A percentile compares a stretch with the other conserved stretches of the same genome.
These are phyloP conservation scores for Phorcus lineatus DNA, from an alignment of 2,888 invertebrate genomes.

Conservation along the genomic window DNA sequence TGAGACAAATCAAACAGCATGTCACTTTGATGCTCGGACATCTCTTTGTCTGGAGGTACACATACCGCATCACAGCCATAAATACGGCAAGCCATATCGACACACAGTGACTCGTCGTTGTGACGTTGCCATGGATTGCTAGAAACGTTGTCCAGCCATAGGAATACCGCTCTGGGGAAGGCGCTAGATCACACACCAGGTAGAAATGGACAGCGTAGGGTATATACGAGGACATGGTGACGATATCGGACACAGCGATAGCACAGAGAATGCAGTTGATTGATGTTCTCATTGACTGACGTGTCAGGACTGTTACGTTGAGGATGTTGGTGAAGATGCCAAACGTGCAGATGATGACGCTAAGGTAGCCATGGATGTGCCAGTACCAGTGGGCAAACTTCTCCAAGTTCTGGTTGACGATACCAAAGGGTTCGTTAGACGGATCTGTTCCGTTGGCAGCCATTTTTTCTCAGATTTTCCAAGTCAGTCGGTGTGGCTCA, in stretches of 20 bases:
- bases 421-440: constrained; percentile 2
- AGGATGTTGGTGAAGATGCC: constrained; percentile 92
- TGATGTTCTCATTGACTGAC: constrained; percentile 90
- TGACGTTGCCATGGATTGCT: constrained; percentile 89
- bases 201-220: constrained; percentile 86
- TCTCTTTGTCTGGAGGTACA: constrained; percentile 48
- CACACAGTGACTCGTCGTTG: constrained; percentile 90
- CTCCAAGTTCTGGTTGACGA: constrained; percentile 8
- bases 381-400: constrained; percentile 56
- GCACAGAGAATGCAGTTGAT: constrained; percentile 91
- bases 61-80: constrained; percentile 92
- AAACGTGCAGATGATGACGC: constrained; percentile 89
- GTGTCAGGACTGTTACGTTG: constrained; percentile 89
- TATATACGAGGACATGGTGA: constrained; percentile 91
- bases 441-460: not conserved
- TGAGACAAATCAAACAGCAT: constrained; percentile 22
- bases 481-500: not conserved
- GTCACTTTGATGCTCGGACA: constrained; percentile 30
- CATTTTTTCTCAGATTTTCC: not conserved
- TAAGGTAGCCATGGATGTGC: constrained; percentile 87
- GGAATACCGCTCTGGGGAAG: constrained; percentile 59
- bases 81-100: constrained; percentile 95
- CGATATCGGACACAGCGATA: constrained; percentile 90
- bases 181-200: constrained; percentile 47
- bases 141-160: constrained; percentile 74